Evolutionary conservation across 1,140 invertebrate species (phyloP), one percentile per base, ranked within the genome.

Genomic region (Trichoplusia ni): DNA sequence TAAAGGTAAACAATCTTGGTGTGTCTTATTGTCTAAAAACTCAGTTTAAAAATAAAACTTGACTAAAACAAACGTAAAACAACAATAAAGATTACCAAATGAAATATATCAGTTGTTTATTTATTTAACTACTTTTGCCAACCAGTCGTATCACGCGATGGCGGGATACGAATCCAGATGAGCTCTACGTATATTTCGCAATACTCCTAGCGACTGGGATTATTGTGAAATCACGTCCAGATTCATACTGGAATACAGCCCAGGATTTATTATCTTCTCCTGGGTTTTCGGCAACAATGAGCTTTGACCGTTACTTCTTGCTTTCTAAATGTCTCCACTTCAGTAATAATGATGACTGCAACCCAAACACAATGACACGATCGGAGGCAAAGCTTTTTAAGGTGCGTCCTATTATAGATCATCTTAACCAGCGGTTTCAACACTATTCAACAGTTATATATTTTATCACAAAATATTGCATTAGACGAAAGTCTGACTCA

Each of bases 351-450:
- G 9, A 60, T 54, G 62, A n/a, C 6, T 62, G 27, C 7, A 5
- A 19, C 11, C 3, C 42, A 6, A 18, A 7, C 7, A 23, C 46
- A 33, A 9, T 71, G 7, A 33, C 27, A 0, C 2, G 0, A 1
- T 29, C 61, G 0, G 21, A 62, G 16, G 64, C 67, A 0, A 74
- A 69, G 65, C 8, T 78, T 0, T 69, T 60, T 47, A 78, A 75
- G 31, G 29, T 75, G 4, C 2, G 62, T 9, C 73, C 71, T 2
- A 33, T 75, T 8, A 8, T 73, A 1, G 13, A 16, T 0, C 62
- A 79, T 35, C 29, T 79, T 0, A 79, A 77, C 29, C 0, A 6
- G 0, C 69, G 67, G 16, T 77, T 76, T 51, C 23, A 11, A 14
- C 1, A 4, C 0, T 19, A 75, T 76, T 51, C 23, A 11, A 14